Base-by-base conservation (phyloP, 2,113 vertebrate genomes). In the Empidonax traillii region DNA sequence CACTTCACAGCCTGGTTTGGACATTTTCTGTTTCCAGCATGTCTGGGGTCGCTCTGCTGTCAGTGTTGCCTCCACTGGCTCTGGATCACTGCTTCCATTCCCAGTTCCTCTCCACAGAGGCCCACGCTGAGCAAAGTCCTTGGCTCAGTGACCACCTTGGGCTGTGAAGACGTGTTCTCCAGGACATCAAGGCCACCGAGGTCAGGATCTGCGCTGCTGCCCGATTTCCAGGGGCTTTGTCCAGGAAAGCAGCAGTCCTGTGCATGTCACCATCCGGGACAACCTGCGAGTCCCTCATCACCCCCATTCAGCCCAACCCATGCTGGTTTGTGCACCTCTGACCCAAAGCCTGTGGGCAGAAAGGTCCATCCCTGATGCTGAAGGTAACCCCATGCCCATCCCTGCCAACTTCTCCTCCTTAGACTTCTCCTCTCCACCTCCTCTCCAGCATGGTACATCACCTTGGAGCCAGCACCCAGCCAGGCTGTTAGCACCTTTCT, bases 21-120 rank as follows among this genome's bases (percentile, higher is more conserved):
- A 79, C 0, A 1, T 16, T 71, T 71, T 71, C 72, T 75, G 22
- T n/a, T 52, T 79, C 51, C 53, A 66, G 1, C 0, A 0, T 0
- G 1, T 52, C 78, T 65, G 82, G 35, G 53, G 58, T 62, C 83
- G 49, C 58, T 91, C n/a, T 33, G 66, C 62, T 85, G 33, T 53
- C 2, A 0, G 28, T 41, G 82, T 78, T 85, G 71, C 83, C 83
- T 77, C 58, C 83, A 16, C 79, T 92, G 92, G 92, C 85, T 91
- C 85, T 6, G 8, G 66, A 75, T 51, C 24, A 1, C 37, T 1
- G 6, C 78, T 90, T 94, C 75, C 72, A 91, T 73, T 94, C 76
- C 75, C 83, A 93, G 72, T 23, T 95, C 43, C 66, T 96, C 67
- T 94, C 78, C 9, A 1, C 55, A 66, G 95, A 94, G 71, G 53